phyloP scores from a whole-genome alignment of 2,797 vertebrate species.

The Dromococcyx pavoninus region DNA sequence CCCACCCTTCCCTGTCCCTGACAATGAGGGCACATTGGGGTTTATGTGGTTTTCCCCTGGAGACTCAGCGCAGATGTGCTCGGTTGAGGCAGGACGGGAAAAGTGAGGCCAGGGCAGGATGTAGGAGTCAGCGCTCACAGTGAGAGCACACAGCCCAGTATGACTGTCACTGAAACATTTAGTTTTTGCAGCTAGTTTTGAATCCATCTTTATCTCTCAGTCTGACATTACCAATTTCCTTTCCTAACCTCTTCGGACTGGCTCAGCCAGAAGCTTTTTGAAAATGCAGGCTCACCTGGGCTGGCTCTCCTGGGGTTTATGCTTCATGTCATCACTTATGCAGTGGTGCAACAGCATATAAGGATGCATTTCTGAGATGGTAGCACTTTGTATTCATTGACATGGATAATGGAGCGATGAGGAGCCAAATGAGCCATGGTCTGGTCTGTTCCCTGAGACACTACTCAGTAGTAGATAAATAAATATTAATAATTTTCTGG shows the following conservation, averaged over 20 bases:
- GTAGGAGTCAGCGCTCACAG: rapidly evolving
- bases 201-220: neutral
- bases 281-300: neutral
- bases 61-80: rapidly evolving
- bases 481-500: neutral
- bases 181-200: neutral
- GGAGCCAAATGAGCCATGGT: neutral
- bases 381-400: neutral
- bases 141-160: neutral
- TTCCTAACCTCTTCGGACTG: neutral
- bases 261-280: neutral
- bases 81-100: neutral
- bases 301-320: neutral
- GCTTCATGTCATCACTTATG: neutral
- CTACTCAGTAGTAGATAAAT: neutral
- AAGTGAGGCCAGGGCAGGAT: neutral
- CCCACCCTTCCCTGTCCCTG: neutral
- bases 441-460: neutral
- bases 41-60: neutral
- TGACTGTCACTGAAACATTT: neutral
- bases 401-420: neutral
- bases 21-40: rapidly evolving
- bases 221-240: neutral
- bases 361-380: neutral
- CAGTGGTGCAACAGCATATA: neutral